Conservation (phyloP, 1,140 invertebrate genomes). For the Ostrea denselamellosa region DNA sequence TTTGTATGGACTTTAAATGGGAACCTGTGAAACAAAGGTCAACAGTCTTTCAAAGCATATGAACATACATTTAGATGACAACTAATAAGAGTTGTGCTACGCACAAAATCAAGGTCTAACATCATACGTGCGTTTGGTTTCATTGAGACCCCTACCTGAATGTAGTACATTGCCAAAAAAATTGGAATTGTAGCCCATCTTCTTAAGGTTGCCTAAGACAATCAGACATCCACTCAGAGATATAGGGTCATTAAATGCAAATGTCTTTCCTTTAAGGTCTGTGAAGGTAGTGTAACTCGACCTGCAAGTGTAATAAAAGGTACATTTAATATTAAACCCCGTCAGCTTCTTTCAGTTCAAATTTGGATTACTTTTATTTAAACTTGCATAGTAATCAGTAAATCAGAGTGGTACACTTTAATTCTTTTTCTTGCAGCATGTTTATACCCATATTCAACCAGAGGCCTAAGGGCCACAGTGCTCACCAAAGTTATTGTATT, state of each 20-base stretch:
- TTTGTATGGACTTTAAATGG: slow-evolving; percentile 83
- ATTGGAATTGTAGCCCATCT: slow-evolving; percentile 58
- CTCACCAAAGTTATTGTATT: not conserved
- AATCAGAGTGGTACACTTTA: not conserved
- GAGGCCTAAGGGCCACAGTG: no score
- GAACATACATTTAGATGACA: not conserved
- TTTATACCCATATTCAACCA: no score
- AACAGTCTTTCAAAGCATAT: not conserved
- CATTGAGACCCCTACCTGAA: slow-evolving; percentile 49
- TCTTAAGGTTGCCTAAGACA: slow-evolving; percentile 62
- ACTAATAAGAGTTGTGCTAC: not conserved
- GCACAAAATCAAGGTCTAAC: no score
- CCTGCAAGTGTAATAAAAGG: not conserved
- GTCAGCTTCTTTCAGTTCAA: no score
- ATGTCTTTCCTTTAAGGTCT: slow-evolving; percentile 62
- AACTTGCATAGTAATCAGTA: not conserved
- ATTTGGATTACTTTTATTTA: no score
- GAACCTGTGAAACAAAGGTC: slow-evolving; percentile 79
- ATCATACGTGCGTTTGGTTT: not conserved
- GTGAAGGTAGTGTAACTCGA: slow-evolving; percentile 38
- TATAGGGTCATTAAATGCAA: slow-evolving; percentile 61
- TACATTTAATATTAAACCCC: not conserved
- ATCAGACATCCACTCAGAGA: slow-evolving; percentile 68
- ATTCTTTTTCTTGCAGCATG: not conserved
- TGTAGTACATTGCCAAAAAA: slow-evolving; percentile 64